A percentile compares a stretch with the other conserved stretches of the same genome.
phyloP scores from a whole-genome alignment of 2,113 vertebrate genomes.

The Eublepharis macularius region DNA sequence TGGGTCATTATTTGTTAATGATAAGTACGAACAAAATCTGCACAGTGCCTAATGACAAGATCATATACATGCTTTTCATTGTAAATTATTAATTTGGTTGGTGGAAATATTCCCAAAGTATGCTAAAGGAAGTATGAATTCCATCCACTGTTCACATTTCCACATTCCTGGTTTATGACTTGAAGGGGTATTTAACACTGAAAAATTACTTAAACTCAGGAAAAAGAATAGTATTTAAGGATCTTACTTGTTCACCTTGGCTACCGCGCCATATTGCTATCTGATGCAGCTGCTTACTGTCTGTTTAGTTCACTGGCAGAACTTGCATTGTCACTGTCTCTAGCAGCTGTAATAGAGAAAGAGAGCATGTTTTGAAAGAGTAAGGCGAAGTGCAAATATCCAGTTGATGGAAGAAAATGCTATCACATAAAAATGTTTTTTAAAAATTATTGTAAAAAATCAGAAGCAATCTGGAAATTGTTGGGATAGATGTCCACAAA shows the following conservation, averaged over 20 bases:
- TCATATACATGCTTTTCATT: neutral
- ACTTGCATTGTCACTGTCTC: neutral
- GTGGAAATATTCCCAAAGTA: neutral
- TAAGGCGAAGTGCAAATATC: neutral
- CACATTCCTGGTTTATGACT: neutral
- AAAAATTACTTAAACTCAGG: neutral
- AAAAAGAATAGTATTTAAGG: neutral
- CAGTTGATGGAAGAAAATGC: neutral
- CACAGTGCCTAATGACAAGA: too few species aligned
- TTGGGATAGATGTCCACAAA: neutral
- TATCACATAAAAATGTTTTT: neutral
- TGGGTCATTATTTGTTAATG: neutral
- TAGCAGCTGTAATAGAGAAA: neutral
- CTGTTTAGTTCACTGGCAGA: neutral
- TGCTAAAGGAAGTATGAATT: neutral
- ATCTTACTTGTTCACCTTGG: conserved; percentile 9
- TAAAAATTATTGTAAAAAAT: neutral
- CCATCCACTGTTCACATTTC: neutral
- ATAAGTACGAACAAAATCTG: neutral
- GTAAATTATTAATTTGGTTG: neutral
- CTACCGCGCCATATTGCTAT: conserved; percentile 23
- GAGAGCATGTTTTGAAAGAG: neutral
- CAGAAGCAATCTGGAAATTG: neutral
- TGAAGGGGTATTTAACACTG: neutral
- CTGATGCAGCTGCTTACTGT: neutral